These are phyloP conservation scores for Caenorhabditis angaria DNA, from an alignment of 2,888 invertebrate genomes.

Conservation along the genomic window DNA sequence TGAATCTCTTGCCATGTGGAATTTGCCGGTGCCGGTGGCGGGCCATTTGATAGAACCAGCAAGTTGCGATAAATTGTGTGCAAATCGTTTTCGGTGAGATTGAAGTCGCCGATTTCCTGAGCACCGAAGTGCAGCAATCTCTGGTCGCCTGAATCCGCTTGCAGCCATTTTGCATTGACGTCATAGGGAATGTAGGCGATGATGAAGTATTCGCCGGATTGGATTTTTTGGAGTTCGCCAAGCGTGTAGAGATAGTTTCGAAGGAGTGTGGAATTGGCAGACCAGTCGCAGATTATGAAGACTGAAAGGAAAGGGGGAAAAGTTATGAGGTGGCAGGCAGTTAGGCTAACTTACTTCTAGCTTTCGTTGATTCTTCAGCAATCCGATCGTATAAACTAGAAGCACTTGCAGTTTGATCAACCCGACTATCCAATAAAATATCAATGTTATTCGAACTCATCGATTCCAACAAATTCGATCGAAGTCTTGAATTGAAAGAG, in stretches of 20 bases:
- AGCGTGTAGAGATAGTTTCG: conserved; percentile 33
- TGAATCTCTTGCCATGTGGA: conserved; percentile 29
- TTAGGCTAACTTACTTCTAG: conserved; percentile 26
- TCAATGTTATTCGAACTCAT: conserved; percentile 27
- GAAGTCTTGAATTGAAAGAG: conserved; percentile 22
- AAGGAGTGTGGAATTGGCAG: conserved; percentile 34
- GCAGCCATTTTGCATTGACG: conserved; percentile 40
- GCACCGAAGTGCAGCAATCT: conserved; percentile 24
- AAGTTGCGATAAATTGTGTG: conserved; percentile 45
- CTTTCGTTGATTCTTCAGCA: conserved; percentile 28
- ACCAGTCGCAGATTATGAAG: conserved; percentile 41
- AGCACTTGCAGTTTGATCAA: conserved; percentile 18
- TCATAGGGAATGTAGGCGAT: conserved; percentile 43
- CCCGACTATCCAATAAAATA: conserved; percentile 34
- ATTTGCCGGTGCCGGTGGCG: conserved; percentile 31
- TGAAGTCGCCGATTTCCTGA: conserved; percentile 22
- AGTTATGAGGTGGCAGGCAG: neutral
- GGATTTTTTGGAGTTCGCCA: conserved; percentile 35
- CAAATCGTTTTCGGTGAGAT: conserved; percentile 42
- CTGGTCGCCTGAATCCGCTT: conserved; percentile 16
- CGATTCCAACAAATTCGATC: conserved; percentile 35
- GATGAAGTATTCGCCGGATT: conserved; percentile 48
- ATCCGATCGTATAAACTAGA: conserved; percentile 9
- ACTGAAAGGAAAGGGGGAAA: conserved; percentile 20
- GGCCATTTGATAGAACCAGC: conserved; percentile 44